phyloP scores from a whole-genome alignment of 2,888 invertebrate genomes.

The Nemotelus pantherinus region DNA sequence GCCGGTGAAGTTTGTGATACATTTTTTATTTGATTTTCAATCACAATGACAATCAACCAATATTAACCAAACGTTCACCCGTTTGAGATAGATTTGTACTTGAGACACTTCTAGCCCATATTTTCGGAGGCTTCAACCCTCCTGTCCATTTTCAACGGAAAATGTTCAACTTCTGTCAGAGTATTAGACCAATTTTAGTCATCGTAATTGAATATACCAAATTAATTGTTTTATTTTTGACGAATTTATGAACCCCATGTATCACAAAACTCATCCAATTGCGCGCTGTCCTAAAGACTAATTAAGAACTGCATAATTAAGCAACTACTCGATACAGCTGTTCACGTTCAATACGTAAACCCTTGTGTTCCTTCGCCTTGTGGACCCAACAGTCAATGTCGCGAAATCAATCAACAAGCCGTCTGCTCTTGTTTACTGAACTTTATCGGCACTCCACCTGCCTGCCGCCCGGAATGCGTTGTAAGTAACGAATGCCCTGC shows the following conservation, averaged over 20 bases:
- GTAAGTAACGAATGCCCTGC: conserved; percentile 72
- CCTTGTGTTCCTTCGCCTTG: conserved; percentile 74
- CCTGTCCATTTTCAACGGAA: too few species aligned
- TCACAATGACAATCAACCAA: conserved; percentile 38
- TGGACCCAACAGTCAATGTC: conserved; percentile 74
- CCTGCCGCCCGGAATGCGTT: conserved; percentile 75
- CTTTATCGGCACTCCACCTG: conserved; percentile 72
- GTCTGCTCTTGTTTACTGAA: conserved; percentile 71
- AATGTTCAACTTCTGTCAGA: too few species aligned
- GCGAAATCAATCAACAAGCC: conserved; percentile 70
- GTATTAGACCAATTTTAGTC: too few species aligned
- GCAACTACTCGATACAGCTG: neutral
- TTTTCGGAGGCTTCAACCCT: too few species aligned
- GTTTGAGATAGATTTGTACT: neutral
- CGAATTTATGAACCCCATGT: too few species aligned
- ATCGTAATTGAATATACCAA: too few species aligned
- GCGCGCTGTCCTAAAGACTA: too few species aligned
- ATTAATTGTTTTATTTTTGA: too few species aligned
- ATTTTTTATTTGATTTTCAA: conserved; percentile 50
- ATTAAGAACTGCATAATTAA: too few species aligned
- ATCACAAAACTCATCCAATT: too few species aligned
- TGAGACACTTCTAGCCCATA: neutral
- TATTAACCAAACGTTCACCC: neutral
- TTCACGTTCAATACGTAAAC: conserved; percentile 51
- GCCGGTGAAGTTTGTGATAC: conserved; percentile 58